phyloP scores from a whole-genome alignment of 2,113 vertebrate genomes.

The Cynoglossus semilaevis region DNA sequence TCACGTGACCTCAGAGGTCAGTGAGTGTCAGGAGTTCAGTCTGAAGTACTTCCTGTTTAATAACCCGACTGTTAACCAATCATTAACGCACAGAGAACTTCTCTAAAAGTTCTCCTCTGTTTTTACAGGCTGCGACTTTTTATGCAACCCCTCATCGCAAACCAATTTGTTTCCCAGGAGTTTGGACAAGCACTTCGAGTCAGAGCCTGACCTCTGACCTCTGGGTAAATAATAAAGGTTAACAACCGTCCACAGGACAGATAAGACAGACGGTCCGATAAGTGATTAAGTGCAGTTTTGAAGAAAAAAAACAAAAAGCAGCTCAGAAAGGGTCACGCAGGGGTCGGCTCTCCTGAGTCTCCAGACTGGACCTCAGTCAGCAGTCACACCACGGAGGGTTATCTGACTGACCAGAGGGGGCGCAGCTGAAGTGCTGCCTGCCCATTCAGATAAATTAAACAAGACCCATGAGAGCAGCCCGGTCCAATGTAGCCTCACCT shows the following conservation, averaged over 20 bases:
- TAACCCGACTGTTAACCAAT: too few species aligned
- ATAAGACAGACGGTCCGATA: conserved; percentile 54
- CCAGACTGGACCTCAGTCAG: conserved; percentile 22
- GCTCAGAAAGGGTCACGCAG: conserved; percentile 41
- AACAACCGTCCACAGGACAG: conserved; percentile 54
- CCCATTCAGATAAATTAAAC: conserved; percentile 53
- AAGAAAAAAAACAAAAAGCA: conserved; percentile 41
- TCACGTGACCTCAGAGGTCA: too few species aligned
- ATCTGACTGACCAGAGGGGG: conserved; percentile 58
- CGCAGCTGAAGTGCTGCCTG: conserved; percentile 36
- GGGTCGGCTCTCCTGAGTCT: conserved; percentile 54
- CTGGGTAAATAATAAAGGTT: conserved; percentile 47
- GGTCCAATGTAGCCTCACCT: conserved; percentile 20
- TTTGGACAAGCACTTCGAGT: conserved; percentile 46
- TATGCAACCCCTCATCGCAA: conserved; percentile 18
- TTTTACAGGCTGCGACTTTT: conserved; percentile 17
- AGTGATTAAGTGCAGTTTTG: conserved; percentile 31
- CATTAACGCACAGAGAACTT: too few species aligned
- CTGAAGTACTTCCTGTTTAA: too few species aligned
- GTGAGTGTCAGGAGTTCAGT: too few species aligned
- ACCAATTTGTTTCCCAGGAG: conserved; percentile 43
- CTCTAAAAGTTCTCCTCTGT: conserved; percentile 1
- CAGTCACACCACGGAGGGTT: conserved; percentile 43
- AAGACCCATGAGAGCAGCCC: conserved; percentile 43
- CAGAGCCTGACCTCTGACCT: conserved; percentile 52